Base-by-base conservation (phyloP, 2,888 invertebrate species). In the Drosophila mercatorum region DNA sequence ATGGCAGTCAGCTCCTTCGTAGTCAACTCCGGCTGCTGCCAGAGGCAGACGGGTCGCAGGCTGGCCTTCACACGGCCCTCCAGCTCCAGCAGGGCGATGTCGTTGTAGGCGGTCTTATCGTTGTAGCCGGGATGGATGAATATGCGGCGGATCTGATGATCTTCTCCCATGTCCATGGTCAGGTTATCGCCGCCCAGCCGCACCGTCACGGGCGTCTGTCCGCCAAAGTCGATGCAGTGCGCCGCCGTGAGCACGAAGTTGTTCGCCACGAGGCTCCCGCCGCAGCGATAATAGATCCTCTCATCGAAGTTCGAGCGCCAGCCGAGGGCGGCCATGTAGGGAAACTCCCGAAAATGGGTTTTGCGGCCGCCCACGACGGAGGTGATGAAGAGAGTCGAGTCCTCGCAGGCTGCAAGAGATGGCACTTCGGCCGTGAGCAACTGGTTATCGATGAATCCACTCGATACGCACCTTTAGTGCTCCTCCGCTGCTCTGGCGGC, bases 81-180 rank as follows among this genome's bases (percentile, higher is more conserved):
- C 43, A 96, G 90, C 80, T 94, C 93, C 0, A 96, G 66, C 0
- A 96, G 91, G 0, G 95, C 95, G 58, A 96, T 95, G 81, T 96
- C 96, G 78, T 95, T 93, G 91, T 96, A 96, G 22, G 94, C 93
- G 0, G 86, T 78, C 0, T 94, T 94, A 0, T 94, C 93, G 0
- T 89, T 90, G 91, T 95, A 95, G 0, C 93, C 86, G 0, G 95
- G 95, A 81, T 96, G 95, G 3, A 92, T 90, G 66, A 93, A 92
- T 0, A 82, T 75, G 1, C 85, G 80, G 0, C 59, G 59, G 8
- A 77, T 69, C 5, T 11, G 14, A 0, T 70, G 43, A 6, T 81
- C 70, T 46, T 68, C 72, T 14, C 72, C 83, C 40, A 14, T 68
- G 51, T 28, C 43, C 4, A 72, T 43, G 3, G 88, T 86, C 0